Evolutionary conservation across 2,797 vertebrate species (phyloP).

Genomic region (Australoheros facetus): DNA sequence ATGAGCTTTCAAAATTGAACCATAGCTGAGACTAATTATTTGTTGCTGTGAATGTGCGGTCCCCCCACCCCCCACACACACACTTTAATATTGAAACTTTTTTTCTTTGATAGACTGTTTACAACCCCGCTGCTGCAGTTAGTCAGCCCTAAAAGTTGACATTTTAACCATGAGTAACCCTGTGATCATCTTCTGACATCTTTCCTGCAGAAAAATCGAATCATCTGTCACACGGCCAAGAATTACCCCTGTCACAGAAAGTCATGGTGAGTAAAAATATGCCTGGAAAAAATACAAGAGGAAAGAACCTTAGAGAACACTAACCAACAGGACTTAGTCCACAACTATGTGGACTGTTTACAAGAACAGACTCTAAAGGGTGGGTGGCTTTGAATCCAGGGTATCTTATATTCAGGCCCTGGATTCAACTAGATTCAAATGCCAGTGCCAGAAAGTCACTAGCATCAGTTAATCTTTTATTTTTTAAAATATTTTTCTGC

Average conservation of each 20-base stretch:
- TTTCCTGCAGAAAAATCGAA: neutral
- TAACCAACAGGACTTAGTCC: neutral
- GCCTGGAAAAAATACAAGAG: neutral
- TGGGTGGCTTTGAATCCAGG: neutral
- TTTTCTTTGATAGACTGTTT: neutral
- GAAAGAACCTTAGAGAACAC: neutral
- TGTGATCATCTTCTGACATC: neutral
- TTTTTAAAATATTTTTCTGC: too few species aligned
- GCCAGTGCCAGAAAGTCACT: neutral
- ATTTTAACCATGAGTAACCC: slow-evolving; percentile 4
- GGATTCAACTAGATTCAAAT: too few species aligned
- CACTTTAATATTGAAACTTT: neutral
- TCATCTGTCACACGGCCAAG: neutral
- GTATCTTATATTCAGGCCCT: too few species aligned
- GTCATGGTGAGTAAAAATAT: neutral
- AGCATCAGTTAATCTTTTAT: neutral
- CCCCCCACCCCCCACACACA: too few species aligned
- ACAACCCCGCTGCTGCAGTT: neutral
- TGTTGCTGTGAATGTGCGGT: neutral
- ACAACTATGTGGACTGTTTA: neutral
- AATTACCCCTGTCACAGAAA: neutral
- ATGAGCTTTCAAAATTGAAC: slow-evolving; percentile 13
- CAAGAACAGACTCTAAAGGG: neutral
- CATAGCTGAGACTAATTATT: slow-evolving; percentile 2
- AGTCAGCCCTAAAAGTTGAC: neutral